Evolutionary conservation across 2,797 vertebrate species (phyloP).

Genomic region (Danio jaintianensis): DNA sequence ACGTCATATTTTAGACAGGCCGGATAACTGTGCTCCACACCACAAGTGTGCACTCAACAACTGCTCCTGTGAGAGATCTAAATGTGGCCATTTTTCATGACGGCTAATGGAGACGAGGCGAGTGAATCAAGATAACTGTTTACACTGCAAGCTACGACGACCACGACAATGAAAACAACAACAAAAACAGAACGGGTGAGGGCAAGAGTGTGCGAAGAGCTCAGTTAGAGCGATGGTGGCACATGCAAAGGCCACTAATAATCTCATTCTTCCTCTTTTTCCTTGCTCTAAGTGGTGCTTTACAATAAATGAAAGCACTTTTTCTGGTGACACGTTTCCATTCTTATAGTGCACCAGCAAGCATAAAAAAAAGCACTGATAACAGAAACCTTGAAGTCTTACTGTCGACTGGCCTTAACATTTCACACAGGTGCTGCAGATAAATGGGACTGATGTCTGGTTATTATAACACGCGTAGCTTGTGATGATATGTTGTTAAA

Average conservation of each 20-base stretch:
- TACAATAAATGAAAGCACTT: constrained; percentile 54
- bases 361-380: background rate
- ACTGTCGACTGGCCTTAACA: constrained; percentile 17
- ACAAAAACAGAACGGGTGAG: constrained; percentile 57
- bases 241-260: constrained; percentile 57
- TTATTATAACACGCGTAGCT: constrained; percentile 38
- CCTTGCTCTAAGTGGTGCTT: constrained; percentile 58
- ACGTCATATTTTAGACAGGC: background rate
- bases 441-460: constrained; percentile 16
- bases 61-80: constrained; percentile 43
- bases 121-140: constrained; percentile 63
- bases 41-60: constrained; percentile 9
- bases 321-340: constrained; percentile 20
- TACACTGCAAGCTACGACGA: constrained; percentile 63
- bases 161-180: constrained; percentile 64
- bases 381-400: constrained; percentile 23
- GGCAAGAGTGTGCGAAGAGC: constrained; percentile 64
- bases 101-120: constrained; percentile 58
- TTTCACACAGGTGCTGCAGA: constrained; percentile 26
- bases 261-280: constrained; percentile 54
- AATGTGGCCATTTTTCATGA: constrained; percentile 56
- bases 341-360: constrained; percentile 22
- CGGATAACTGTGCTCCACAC: background rate
- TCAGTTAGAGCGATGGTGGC: constrained; percentile 62
- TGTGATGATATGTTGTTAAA: constrained; percentile 42